Conservation (phyloP, 2,888 invertebrate species). For the Conops quadrifasciatus region DNA sequence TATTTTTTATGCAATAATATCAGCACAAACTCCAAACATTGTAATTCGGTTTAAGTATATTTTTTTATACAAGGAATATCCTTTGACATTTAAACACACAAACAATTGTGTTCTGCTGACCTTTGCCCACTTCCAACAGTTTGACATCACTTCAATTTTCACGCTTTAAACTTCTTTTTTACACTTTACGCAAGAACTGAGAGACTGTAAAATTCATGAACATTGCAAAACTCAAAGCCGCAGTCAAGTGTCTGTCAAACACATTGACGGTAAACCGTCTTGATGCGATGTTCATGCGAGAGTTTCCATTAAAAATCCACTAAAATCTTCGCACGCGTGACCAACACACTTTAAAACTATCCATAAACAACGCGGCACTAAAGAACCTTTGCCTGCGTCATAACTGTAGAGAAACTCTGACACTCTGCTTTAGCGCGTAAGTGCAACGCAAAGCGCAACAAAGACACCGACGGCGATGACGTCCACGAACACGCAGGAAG, state of each 20-base stretch:
- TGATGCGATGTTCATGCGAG: background rate
- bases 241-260: too few species aligned
- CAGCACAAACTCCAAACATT: too few species aligned
- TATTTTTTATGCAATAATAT: slow-evolving; percentile 4
- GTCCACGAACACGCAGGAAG: background rate
- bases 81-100: too few species aligned
- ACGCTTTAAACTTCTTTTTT: too few species aligned
- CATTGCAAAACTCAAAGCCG: too few species aligned
- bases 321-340: background rate
- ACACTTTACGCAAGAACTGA: too few species aligned
- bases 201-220: too few species aligned
- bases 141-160: too few species aligned
- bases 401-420: background rate
- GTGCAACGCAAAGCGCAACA: background rate
- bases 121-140: too few species aligned
- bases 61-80: too few species aligned
- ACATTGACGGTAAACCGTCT: background rate
- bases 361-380: slow-evolving; percentile 3
- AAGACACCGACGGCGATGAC: background rate
- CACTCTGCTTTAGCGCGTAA: background rate
- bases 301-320: background rate
- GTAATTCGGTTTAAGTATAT: too few species aligned
- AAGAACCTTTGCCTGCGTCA: background rate
- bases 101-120: too few species aligned
- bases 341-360: background rate